Evolutionary conservation across 2,888 invertebrate genomes (phyloP), one percentile per base, ranked within the genome.

Genomic region (Thumatha senex): DNA sequence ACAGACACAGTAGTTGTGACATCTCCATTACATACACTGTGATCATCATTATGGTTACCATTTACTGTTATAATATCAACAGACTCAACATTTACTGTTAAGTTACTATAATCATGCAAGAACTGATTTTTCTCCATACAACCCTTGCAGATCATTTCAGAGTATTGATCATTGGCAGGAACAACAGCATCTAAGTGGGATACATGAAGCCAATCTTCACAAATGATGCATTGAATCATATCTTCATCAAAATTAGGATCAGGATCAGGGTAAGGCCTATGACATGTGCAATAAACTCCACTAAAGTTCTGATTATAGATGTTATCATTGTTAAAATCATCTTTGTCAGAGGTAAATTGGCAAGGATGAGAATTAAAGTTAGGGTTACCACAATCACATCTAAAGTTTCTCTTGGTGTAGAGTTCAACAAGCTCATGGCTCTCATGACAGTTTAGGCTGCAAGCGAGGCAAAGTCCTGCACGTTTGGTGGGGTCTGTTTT

Each of bases 181-280:
- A 93, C 89, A 44, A 88, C 81, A 2, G 93, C 88, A 55, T 94
- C 94, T 58, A 97, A 86, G 81, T 97, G 97, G 66, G 95, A 84
- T 24, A 95, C 93, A 89, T 99, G 99, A 72, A 95, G 97, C 99
- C 99, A 99, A 83, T 99, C 99, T 82, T 99, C 99, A 83, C 99
- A 99, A 47, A 98, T 90, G 40, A 96, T 93, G 76, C 99, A 99
- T 78, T 99, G 99, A 43, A 98, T 94, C 99, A 99, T 99, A 70
- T 97, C 96, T 86, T 98, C 98, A 47, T 96, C 85, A 4, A 93
- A 92, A 75, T 95, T 94, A 24, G 18, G 18, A 9, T 98, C 98
- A 0, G 96, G 96, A 86, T 99, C 99, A 10, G 99, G 99, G 86
- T 99, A 99, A 0, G 98, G 98, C 48, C 98, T 93, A 36, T 95